These are phyloP conservation scores for Martes martes DNA, from an alignment of 2,113 vertebrate genomes.

Conservation along the genomic window DNA sequence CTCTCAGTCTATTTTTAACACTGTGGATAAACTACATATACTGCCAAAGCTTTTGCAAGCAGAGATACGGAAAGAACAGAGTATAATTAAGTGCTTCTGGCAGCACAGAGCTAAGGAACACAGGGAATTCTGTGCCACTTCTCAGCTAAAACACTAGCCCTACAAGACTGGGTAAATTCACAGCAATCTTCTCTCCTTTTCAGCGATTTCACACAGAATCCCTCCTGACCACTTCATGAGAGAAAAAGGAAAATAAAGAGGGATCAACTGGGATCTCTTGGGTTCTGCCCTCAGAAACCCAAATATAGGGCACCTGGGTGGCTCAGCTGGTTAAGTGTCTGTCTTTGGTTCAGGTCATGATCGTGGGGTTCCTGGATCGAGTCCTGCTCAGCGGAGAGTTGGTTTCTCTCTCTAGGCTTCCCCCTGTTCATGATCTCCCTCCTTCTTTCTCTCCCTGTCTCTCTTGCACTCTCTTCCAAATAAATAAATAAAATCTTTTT, in stretches of 20 bases:
- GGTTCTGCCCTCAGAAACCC: background rate
- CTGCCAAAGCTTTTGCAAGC: conserved; percentile 55
- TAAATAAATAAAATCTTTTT: too few relatives aligned
- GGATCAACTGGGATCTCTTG: background rate
- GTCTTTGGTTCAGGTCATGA: background rate
- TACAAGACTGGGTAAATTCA: background rate
- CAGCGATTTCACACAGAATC: conserved; percentile 1
- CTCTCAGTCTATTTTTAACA: conserved; percentile 63
- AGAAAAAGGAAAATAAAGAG: conserved; percentile 11
- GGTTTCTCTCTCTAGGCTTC: too few relatives aligned
- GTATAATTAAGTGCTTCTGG: conserved; percentile 51
- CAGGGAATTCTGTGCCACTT: background rate
- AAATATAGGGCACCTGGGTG: background rate
- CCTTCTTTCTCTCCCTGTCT: too few relatives aligned
- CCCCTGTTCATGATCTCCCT: too few relatives aligned
- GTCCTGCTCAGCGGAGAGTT: background rate
- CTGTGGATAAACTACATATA: conserved; percentile 32
- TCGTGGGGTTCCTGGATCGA: background rate
- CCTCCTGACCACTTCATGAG: background rate
- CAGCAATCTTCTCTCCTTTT: background rate
- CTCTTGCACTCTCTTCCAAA: too few relatives aligned
- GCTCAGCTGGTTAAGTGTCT: background rate
- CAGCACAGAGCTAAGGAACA: conserved; percentile 42
- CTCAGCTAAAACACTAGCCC: background rate
- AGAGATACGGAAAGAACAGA: conserved; percentile 50